Evolutionary conservation across 2,113 vertebrate species (phyloP).

Genomic region (Poeciliopsis turrubarensis): DNA sequence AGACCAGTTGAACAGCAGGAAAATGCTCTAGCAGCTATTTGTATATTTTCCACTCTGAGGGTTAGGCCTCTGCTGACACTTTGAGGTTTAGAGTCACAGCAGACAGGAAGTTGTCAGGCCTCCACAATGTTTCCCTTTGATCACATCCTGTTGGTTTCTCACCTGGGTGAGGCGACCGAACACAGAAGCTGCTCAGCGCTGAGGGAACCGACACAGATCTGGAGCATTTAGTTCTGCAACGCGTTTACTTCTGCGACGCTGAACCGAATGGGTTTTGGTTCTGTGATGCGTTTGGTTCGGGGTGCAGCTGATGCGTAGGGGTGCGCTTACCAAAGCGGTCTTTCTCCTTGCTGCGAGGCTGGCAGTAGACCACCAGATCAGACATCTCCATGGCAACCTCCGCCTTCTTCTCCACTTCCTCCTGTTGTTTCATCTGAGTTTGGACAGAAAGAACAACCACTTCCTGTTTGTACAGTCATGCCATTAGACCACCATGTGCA

Average conservation of each 20-base stretch:
- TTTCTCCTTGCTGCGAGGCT: conserved; percentile 94
- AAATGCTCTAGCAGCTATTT: background rate
- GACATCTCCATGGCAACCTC: conserved; percentile 95
- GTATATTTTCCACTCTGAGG: background rate
- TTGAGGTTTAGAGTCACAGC: background rate
- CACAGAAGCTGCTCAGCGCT: background rate
- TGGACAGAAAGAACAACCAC: conserved; percentile 22
- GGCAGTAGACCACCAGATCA: conserved; percentile 95
- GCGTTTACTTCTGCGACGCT: background rate
- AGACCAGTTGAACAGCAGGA: too few species aligned
- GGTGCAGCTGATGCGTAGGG: background rate
- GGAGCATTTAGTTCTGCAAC: too few species aligned
- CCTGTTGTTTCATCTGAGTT: conserved; percentile 84
- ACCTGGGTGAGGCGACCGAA: background rate
- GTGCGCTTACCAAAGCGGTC: conserved; percentile 87
- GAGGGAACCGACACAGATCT: background rate
- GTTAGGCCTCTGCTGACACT: background rate
- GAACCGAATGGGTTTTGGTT: too few species aligned
- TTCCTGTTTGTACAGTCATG: conserved; percentile 35
- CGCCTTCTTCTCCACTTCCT: conserved; percentile 88
- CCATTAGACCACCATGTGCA: conserved; percentile 4
- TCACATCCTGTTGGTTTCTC: conserved; percentile 35
- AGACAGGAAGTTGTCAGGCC: conserved; percentile 27
- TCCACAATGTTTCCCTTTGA: conserved; percentile 12
- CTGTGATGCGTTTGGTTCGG: background rate